A percentile compares a stretch with the other conserved stretches of the same genome.
phyloP scores from a whole-genome alignment of 2,113 vertebrate genomes.

The Cathartes aura region DNA sequence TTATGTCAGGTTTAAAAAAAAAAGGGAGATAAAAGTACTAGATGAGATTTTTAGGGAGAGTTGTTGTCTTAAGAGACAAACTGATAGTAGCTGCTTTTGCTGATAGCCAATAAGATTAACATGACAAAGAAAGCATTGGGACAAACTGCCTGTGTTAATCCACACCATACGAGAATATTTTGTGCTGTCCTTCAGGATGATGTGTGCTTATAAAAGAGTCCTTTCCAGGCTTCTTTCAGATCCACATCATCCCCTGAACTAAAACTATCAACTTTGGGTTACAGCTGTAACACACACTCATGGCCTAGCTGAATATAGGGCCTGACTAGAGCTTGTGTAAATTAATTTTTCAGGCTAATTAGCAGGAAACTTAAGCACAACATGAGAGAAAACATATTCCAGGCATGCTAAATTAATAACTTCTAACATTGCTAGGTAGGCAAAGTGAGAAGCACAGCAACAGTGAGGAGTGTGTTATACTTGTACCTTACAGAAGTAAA shows the following conservation, averaged over 20 bases:
- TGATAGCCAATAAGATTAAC: not conserved
- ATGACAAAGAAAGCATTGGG: not conserved
- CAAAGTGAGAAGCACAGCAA: not conserved
- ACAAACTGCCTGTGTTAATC: not conserved
- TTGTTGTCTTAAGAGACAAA: not conserved
- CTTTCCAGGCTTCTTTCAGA: not conserved
- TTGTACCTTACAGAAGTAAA: not conserved
- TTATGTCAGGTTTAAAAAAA: not conserved
- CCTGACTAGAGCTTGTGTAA: not conserved
- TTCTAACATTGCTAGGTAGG: not conserved
- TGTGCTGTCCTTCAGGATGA: not conserved
- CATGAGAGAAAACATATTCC: not conserved
- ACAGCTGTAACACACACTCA: not conserved
- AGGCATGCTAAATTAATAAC: not conserved
- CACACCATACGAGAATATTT: not conserved
- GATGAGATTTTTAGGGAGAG: not conserved
- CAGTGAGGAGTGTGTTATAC: not conserved
- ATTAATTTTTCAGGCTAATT: conserved; percentile 29
- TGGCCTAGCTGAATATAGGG: not conserved
- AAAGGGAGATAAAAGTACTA: not conserved
- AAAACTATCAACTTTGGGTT: not conserved
- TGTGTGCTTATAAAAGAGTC: not conserved
- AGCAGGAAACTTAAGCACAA: conserved; percentile 9
- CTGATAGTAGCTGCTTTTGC: not conserved
- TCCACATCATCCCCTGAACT: not conserved